Evolutionary conservation across 2,797 vertebrate genomes (phyloP).

Genomic region (Lagocephalus sceleratus): DNA sequence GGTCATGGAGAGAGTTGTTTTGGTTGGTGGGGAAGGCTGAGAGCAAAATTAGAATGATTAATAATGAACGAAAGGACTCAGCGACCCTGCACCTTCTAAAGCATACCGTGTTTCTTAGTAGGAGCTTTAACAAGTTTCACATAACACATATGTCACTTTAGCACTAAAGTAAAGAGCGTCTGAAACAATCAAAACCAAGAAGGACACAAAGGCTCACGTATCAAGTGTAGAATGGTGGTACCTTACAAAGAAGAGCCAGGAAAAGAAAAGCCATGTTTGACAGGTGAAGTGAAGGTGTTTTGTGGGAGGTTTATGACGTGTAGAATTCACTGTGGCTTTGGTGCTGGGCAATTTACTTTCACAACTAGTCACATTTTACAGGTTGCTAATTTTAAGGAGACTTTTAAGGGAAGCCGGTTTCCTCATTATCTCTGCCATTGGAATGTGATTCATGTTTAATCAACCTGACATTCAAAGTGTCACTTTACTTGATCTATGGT

Average conservation of each 20-base stretch:
- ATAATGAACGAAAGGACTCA: too few species aligned
- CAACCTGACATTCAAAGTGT: conserved; percentile 44
- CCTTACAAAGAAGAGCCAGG: conserved; percentile 5
- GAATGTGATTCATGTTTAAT: conserved; percentile 41
- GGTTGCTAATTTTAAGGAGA: conserved; percentile 30
- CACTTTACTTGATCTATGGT: conserved; percentile 33
- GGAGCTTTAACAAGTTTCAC: too few species aligned
- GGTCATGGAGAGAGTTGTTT: too few species aligned
- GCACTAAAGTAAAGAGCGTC: too few species aligned
- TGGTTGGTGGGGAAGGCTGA: too few species aligned
- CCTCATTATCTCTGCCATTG: conserved; percentile 54
- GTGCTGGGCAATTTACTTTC: conserved; percentile 43
- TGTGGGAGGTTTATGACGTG: conserved; percentile 28
- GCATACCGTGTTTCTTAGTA: too few species aligned
- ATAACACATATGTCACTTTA: too few species aligned
- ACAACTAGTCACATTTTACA: conserved; percentile 43
- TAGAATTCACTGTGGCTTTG: conserved; percentile 26
- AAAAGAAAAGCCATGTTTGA: conserved; percentile 6
- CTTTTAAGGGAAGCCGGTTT: conserved; percentile 25
- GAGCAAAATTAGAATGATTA: too few species aligned
- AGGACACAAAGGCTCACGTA: not conserved
- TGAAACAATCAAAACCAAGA: too few species aligned
- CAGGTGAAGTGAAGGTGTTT: conserved; percentile 19
- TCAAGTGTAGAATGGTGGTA: too few species aligned
- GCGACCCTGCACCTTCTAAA: too few species aligned